Evolutionary conservation across 2,797 vertebrate genomes (phyloP), one percentile per base, ranked within the genome.

Genomic region (Chrosomus eos): DNA sequence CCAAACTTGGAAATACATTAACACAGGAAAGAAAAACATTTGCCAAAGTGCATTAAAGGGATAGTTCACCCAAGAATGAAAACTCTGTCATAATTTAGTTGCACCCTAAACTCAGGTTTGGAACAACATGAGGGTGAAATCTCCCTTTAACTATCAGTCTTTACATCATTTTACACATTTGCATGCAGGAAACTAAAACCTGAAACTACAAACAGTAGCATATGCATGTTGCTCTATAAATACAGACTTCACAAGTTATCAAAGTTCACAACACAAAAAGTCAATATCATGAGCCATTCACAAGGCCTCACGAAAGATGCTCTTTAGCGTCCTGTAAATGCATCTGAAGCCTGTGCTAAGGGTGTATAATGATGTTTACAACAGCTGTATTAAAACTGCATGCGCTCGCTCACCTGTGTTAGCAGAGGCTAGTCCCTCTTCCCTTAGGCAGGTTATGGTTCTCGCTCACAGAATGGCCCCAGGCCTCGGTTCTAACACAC

Each of bases 381-480:
- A 78, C 78, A 71, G 76, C 18, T 72, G 53, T 67, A 77, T 86
- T 81, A 89, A 87, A 87, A 84, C 76, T 88, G 80, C 84, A 75
- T 87, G 82, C 21, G 1, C 82, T 89, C 21, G 1, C 82, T 89
- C 85, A 89, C 87, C 85, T 88, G 88, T 82, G 85, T 74, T 81
- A 68, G 77, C 75, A 78, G 82, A 89, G 87, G 85, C 87, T 68
- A 77, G 85, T 84, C 85, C 75, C 51, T 85, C 83, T 82, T 82
- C 85, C 87, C 87, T 88, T 85, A 87, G 89, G 87, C 87, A 84
- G 89, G 84, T 87, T 88, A 86, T 67, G 87, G 88, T 85, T 90
- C 89, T 89, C 88, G 80, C 89, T 86, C 88, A 88, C 85, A 81
- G 84, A 89, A 91, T 88, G 87, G 88, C 90, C 87, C 8, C 66